Conservation (phyloP, 2,797 vertebrate species). For the Cottoperca gobio region DNA sequence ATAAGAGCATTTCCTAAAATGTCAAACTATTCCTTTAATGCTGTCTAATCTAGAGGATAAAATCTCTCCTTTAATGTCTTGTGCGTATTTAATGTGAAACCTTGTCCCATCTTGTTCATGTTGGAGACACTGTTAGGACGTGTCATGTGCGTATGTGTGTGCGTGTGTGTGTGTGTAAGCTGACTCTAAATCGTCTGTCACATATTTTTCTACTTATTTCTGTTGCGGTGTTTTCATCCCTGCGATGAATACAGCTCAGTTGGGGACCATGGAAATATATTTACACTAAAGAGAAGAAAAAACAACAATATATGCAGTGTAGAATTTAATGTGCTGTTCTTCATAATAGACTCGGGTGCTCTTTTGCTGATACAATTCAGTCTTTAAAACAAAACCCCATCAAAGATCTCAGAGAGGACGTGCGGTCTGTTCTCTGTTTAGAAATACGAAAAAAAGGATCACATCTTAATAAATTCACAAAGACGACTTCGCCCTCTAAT, state of each 20-base stretch:
- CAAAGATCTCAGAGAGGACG: slow-evolving; percentile 37
- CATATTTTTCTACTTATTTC: slow-evolving; percentile 76
- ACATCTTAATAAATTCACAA: slow-evolving; percentile 38
- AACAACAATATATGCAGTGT: slow-evolving; percentile 69
- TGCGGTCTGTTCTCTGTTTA: slow-evolving; percentile 30
- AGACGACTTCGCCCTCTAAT: slow-evolving; percentile 39
- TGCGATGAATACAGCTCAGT: slow-evolving; percentile 66
- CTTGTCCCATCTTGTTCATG: slow-evolving; percentile 18
- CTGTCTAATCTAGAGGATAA: slow-evolving; percentile 23
- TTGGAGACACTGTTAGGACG: slow-evolving; percentile 17
- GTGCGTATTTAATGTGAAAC: slow-evolving; percentile 22
- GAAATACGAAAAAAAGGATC: slow-evolving; percentile 37
- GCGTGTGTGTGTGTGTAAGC: slow-evolving; percentile 12
- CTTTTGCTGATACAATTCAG: slow-evolving; percentile 55
- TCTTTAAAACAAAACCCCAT: slow-evolving; percentile 32
- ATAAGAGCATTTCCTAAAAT: slow-evolving; percentile 5
- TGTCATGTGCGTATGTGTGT: slow-evolving; percentile 5
- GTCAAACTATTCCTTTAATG: background rate
- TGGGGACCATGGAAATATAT: slow-evolving; percentile 68
- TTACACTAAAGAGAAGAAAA: slow-evolving; percentile 43
- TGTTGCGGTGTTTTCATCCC: slow-evolving; percentile 67
- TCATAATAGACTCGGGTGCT: slow-evolving; percentile 65
- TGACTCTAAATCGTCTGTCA: slow-evolving; percentile 60
- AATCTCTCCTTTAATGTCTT: slow-evolving; percentile 33
- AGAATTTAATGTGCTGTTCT: slow-evolving; percentile 53